Conservation (phyloP, 2,113 vertebrate genomes). For the Podocnemis expansa region DNA sequence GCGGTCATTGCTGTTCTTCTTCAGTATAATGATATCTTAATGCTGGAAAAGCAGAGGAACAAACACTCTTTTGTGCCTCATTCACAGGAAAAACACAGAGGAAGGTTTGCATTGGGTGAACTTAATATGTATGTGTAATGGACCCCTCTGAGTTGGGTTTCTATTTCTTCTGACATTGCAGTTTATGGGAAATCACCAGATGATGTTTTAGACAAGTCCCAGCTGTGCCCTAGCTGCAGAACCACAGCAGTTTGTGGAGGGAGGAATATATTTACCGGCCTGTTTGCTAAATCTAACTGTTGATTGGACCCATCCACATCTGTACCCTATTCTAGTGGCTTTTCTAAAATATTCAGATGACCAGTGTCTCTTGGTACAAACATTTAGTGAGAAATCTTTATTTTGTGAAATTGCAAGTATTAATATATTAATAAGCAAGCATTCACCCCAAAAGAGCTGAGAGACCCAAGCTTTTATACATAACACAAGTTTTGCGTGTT, state of each 20-base stretch:
- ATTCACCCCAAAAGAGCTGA: background rate
- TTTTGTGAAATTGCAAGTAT: background rate
- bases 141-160: background rate
- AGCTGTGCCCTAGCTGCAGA: background rate
- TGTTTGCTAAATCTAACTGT: background rate
- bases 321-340: background rate
- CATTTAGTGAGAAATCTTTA: background rate
- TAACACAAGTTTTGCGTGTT: background rate
- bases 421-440: background rate
- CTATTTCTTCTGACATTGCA: rapidly evolving
- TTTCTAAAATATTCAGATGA: background rate
- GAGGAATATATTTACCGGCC: background rate
- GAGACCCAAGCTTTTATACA: background rate
- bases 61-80: background rate
- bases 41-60: background rate
- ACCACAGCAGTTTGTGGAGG: background rate
- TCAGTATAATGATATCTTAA: constrained; percentile 8
- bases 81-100: background rate
- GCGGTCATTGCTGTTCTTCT: background rate
- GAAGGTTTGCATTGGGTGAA: background rate
- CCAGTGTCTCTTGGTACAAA: background rate
- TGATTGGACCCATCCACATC: background rate
- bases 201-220: background rate
- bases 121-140: background rate
- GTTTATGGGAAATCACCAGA: background rate